phyloP scores from a whole-genome alignment of 1,140 invertebrate species.

The Forficula auricularia region DNA sequence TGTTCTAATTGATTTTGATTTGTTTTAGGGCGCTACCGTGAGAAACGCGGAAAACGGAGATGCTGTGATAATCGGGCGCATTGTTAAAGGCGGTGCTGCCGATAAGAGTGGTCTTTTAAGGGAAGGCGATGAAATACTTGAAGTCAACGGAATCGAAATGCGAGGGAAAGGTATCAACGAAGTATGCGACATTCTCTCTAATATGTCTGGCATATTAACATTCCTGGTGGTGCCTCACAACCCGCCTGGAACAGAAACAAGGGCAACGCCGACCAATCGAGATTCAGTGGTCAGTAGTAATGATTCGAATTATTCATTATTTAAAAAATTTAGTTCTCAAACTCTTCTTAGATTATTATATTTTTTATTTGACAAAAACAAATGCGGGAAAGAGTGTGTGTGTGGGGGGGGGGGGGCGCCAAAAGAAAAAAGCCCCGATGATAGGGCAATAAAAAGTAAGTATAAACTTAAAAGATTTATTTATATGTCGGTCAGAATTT shows the following conservation, averaged over 20 bases:
- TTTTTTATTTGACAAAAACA: too few species aligned
- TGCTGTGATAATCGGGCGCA: slow-evolving; percentile 83
- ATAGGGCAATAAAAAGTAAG: background rate
- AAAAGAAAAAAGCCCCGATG: too few species aligned
- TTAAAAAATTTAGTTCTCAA: too few species aligned
- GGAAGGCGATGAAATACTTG: slow-evolving; percentile 91
- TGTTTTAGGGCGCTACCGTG: slow-evolving; percentile 69
- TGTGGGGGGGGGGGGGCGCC: too few species aligned
- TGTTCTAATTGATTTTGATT: slow-evolving; percentile 6
- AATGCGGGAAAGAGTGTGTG: too few species aligned
- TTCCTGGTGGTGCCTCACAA: slow-evolving; percentile 67
- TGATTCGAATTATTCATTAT: too few species aligned
- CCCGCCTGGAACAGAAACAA: slow-evolving; percentile 9
- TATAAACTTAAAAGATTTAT: too few species aligned
- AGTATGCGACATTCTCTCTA: slow-evolving; percentile 86
- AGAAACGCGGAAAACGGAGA: slow-evolving; percentile 74
- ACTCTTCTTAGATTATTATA: too few species aligned
- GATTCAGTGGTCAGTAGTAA: slow-evolving; percentile 29
- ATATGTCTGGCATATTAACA: slow-evolving; percentile 82
- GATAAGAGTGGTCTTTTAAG: slow-evolving; percentile 87
- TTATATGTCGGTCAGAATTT: too few species aligned
- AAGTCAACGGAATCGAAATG: slow-evolving; percentile 91
- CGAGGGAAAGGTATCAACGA: slow-evolving; percentile 93
- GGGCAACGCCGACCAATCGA: slow-evolving; percentile 23
- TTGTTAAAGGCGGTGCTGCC: slow-evolving; percentile 86